Evolutionary conservation across 2,797 vertebrate species (phyloP).

Genomic region (Acanthurus lineatus): DNA sequence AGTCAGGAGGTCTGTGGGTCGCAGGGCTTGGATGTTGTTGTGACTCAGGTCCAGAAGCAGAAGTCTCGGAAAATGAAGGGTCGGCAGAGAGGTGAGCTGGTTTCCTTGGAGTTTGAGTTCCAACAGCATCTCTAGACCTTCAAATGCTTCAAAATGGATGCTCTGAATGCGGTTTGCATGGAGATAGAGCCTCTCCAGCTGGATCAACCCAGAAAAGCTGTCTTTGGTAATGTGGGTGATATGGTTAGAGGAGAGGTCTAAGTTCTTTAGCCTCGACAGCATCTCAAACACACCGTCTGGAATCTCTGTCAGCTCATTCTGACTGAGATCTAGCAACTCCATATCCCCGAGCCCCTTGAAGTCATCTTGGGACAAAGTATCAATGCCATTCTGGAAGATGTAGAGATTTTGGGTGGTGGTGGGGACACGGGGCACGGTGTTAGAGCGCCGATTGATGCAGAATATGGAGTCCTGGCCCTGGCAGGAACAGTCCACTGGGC

Average conservation of each 20-base stretch:
- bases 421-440: slow-evolving; percentile 87
- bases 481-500: slow-evolving; percentile 90
- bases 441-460: slow-evolving; percentile 85
- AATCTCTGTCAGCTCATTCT: slow-evolving; percentile 91
- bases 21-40: slow-evolving; percentile 87
- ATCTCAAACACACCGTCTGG: slow-evolving; percentile 90
- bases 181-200: slow-evolving; percentile 95
- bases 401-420: slow-evolving; percentile 86
- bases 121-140: slow-evolving; percentile 89
- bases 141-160: slow-evolving; percentile 91
- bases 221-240: slow-evolving; percentile 91
- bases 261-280: slow-evolving; percentile 89
- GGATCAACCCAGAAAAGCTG: slow-evolving; percentile 91
- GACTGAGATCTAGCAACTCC: slow-evolving; percentile 92
- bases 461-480: slow-evolving; percentile 81
- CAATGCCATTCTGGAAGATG: slow-evolving; percentile 92
- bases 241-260: slow-evolving; percentile 93
- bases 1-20: slow-evolving; percentile 82
- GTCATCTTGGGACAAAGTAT: slow-evolving; percentile 84
- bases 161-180: slow-evolving; percentile 90
- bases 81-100: slow-evolving; percentile 86
- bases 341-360: slow-evolving; percentile 87
- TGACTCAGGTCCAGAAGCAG: slow-evolving; percentile 93
- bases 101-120: slow-evolving; percentile 96
- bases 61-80: slow-evolving; percentile 88